Evolutionary conservation across 2,113 vertebrate species (phyloP).

Genomic region (Coptodon rendalli): DNA sequence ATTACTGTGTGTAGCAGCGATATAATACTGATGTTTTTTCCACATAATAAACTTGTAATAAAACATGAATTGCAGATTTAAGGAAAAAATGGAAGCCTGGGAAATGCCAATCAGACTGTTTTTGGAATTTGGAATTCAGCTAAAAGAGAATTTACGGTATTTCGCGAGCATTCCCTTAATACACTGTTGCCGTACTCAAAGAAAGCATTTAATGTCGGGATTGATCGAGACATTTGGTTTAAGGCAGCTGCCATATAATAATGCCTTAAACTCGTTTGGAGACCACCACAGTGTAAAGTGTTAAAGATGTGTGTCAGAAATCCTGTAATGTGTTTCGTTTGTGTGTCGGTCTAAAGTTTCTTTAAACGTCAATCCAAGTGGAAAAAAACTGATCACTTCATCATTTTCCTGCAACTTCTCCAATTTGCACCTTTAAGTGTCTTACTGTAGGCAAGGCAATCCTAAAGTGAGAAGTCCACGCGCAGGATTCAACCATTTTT

Average conservation of each 20-base stretch:
- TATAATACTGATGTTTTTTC: not conserved
- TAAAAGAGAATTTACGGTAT: not conserved
- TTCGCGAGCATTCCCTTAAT: not conserved
- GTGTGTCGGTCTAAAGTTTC: not conserved
- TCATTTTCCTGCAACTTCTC: not conserved
- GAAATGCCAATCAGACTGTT: not conserved
- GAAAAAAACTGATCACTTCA: not conserved
- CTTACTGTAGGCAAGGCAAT: not conserved
- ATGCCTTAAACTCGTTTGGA: constrained; percentile 43
- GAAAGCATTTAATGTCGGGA: not conserved
- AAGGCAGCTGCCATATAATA: constrained; percentile 16
- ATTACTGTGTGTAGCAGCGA: not conserved
- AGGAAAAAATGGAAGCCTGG: not conserved
- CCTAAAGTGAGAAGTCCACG: not conserved
- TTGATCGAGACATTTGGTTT: not conserved
- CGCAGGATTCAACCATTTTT: not conserved
- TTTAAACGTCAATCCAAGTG: not conserved
- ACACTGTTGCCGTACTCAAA: not conserved
- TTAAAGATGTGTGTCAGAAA: not conserved
- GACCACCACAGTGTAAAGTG: not conserved
- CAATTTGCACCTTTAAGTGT: constrained; percentile 48
- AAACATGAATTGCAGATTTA: not conserved
- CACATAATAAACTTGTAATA: not conserved
- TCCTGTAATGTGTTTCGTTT: not conserved
- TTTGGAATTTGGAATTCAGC: not conserved